Percentiles rank a stretch among this genome's conserved stretches.
Conservation (phyloP, 2,797 vertebrate genomes). For the Zenarchopterus dispar region DNA sequence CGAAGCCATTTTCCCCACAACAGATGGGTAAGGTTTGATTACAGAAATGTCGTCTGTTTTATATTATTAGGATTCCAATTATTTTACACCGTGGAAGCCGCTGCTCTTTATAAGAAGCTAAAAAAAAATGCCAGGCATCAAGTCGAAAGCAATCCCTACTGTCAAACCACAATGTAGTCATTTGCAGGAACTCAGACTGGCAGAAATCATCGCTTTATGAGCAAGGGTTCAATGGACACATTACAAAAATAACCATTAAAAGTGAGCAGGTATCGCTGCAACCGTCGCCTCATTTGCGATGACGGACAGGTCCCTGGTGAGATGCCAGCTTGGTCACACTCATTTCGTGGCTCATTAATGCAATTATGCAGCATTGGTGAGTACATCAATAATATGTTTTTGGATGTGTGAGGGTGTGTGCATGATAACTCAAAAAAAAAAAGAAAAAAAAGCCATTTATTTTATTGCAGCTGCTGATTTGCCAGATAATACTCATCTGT, state of each 20-base stretch:
- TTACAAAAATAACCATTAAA: constrained; percentile 46
- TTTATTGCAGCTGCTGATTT: constrained; percentile 10
- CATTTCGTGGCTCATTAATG: constrained; percentile 69
- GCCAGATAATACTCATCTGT: constrained; percentile 7
- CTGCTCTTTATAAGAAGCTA: constrained; percentile 1
- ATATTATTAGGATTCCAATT: constrained; percentile 27
- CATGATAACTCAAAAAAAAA: constrained; percentile 20
- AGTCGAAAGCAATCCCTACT: constrained; percentile 9
- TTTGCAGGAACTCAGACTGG: constrained; percentile 12
- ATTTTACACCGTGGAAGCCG: constrained; percentile 1
- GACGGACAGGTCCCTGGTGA: constrained; percentile 60
- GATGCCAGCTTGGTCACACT: constrained; percentile 57
- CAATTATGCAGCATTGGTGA: constrained; percentile 47
- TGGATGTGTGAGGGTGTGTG: constrained; percentile 6
- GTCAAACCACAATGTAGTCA: not conserved
- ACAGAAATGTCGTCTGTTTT: constrained; percentile 25
- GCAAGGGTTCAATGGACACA: constrained; percentile 18
- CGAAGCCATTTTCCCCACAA: constrained; percentile 26
- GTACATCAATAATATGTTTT: constrained; percentile 46
- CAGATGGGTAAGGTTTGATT: constrained; percentile 45
- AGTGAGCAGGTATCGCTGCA: constrained; percentile 40
- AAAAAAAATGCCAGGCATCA: too few relatives aligned
- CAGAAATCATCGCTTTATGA: constrained; percentile 5
- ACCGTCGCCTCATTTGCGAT: constrained; percentile 56
- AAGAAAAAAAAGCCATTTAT: constrained; percentile 20